phyloP scores from a whole-genome alignment of 2,113 vertebrate genomes.

The Sakesphorus luctuosus region DNA sequence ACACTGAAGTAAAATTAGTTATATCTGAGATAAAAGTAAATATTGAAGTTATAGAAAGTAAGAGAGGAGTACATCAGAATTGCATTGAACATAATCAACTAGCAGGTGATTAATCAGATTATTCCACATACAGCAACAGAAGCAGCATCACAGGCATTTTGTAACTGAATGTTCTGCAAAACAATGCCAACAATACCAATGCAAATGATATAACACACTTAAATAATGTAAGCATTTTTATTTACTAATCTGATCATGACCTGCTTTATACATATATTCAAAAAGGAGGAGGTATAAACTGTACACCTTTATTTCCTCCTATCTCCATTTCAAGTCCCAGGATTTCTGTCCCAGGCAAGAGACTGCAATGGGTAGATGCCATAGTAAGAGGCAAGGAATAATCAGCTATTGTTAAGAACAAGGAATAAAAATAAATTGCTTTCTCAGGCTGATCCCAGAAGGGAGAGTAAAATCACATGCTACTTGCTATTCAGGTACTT shows the following conservation, averaged over 20 bases:
- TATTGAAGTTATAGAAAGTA: not conserved
- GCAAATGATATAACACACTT: not conserved
- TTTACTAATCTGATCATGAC: not conserved
- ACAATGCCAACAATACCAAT: not conserved
- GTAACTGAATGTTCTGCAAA: not conserved
- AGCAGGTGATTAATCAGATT: not conserved
- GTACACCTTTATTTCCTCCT: not conserved
- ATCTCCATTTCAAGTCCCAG: not conserved
- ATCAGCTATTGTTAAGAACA: not conserved
- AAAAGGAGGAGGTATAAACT: not conserved
- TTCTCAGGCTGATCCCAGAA: not conserved
- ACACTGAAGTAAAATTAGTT: not conserved
- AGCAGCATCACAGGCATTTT: not conserved
- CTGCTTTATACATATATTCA: not conserved
- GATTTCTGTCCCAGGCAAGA: not conserved
- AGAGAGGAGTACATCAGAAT: not conserved
- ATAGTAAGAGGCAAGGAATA: not conserved
- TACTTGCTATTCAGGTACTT: not conserved
- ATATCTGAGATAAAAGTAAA: not conserved
- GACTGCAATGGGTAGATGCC: not conserved
- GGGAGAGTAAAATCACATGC: not conserved
- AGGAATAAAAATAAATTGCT: not conserved
- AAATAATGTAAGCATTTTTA: not conserved
- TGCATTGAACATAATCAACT: not conserved
- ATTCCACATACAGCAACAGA: not conserved